These are phyloP conservation scores for Lasioglossum pauxillum DNA, from an alignment of 2,888 invertebrate species.

Conservation along the genomic window DNA sequence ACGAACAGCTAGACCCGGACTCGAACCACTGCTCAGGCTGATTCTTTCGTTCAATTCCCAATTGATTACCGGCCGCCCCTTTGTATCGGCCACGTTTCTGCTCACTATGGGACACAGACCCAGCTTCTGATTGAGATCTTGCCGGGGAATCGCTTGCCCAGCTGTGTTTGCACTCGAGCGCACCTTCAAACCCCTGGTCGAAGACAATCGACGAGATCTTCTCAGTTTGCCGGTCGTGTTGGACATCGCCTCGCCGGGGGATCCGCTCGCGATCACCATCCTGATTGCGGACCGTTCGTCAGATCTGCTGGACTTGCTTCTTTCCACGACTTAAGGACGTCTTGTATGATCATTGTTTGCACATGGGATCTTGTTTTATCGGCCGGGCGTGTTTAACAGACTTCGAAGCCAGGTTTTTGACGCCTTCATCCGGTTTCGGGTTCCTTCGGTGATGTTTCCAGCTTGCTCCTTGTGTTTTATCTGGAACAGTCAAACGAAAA, in stretches of 20 bases:
- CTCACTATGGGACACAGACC: slow-evolving; percentile 56
- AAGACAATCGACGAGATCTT: slow-evolving; percentile 80
- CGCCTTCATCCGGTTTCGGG: neutral
- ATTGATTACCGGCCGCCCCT: slow-evolving; percentile 71
- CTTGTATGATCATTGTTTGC: slow-evolving; percentile 14
- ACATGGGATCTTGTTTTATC: neutral
- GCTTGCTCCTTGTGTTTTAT: neutral
- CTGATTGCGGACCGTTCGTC: slow-evolving; percentile 31
- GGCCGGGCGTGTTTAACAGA: neutral
- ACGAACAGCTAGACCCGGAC: slow-evolving; percentile 76
- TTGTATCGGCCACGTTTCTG: slow-evolving; percentile 47
- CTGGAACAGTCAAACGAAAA: neutral
- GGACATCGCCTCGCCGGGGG: slow-evolving; percentile 32
- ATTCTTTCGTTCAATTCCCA: slow-evolving; percentile 83
- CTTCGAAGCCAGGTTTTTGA: neutral
- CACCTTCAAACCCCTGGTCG: slow-evolving; percentile 77
- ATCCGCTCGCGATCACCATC: slow-evolving; percentile 68
- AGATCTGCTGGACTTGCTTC: neutral
- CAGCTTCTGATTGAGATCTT: slow-evolving; percentile 64
- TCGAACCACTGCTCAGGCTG: slow-evolving; percentile 81
- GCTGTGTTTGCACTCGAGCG: slow-evolving; percentile 41
- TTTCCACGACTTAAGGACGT: neutral
- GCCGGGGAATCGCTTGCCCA: slow-evolving; percentile 41
- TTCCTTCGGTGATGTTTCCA: neutral
- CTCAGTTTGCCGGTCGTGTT: slow-evolving; percentile 68